phyloP scores from a whole-genome alignment of 2,113 vertebrate genomes.

The Zosterops borbonicus region DNA sequence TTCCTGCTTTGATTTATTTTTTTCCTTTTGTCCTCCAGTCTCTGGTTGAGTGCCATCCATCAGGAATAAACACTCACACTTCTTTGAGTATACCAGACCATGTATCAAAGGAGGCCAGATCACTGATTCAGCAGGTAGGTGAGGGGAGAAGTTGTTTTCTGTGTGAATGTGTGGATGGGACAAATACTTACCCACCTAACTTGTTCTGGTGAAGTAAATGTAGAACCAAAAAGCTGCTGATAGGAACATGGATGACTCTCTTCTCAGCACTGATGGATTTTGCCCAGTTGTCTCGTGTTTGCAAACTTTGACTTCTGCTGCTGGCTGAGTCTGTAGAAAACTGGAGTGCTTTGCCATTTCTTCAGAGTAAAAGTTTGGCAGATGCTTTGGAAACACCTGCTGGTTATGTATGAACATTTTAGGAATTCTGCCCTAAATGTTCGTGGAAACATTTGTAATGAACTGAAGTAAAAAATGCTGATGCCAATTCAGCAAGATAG shows the following conservation, averaged over 20 bases:
- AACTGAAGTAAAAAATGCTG: not conserved
- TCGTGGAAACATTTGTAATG: not conserved
- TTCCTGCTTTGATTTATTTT: not conserved
- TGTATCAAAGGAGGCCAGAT: conserved; percentile 90
- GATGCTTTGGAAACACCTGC: not conserved
- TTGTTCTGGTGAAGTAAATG: not conserved
- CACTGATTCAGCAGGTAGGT: conserved; percentile 91
- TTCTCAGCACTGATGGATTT: not conserved
- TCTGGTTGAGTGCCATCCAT: conserved; percentile 90
- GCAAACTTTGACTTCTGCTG: not conserved
- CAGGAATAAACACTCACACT: conserved; percentile 92
- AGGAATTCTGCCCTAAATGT: not conserved
- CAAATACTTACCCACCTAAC: not conserved
- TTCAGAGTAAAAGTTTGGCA: not conserved
- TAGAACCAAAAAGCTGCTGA: not conserved
- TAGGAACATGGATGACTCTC: not conserved
- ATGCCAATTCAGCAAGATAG: not conserved
- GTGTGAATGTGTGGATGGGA: not conserved
- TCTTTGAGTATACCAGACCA: conserved; percentile 89
- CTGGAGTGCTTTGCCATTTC: not conserved
- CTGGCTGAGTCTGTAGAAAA: not conserved
- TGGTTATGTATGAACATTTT: not conserved
- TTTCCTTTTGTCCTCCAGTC: conserved; percentile 55
- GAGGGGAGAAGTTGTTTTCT: not conserved
- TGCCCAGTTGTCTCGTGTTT: not conserved